Base-by-base conservation (phyloP, 2,797 vertebrate species). In the Halcyon chelicuti region DNA sequence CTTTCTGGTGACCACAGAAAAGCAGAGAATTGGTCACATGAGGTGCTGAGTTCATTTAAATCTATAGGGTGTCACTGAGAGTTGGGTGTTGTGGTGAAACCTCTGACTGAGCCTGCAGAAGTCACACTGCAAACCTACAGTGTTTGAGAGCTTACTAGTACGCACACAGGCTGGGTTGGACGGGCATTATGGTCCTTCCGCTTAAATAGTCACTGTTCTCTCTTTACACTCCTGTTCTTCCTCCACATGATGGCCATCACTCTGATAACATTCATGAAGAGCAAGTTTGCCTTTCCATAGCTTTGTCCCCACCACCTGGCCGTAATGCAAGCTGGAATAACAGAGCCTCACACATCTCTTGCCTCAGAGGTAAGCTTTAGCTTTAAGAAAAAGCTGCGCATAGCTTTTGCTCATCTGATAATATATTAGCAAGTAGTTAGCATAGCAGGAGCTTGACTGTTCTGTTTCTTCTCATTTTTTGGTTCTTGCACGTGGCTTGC, bases 71-170 rank as follows among this genome's bases (percentile, higher is more conserved):
- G 15, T 61, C 23, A 68, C 9, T 33, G 44, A 51, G 14, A 49
- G 9, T 3, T 77, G 44, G 4, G 3, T 55, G 12, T 55, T 46
- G 28, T 0, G 2, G 65, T 54, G 23, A 83, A 13, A 4, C 1
- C 5, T 29, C 8, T 31, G 44, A 21, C 19, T 33, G 44, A 67
- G 23, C 10, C 37, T 73, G 14, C 15, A 68, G 68, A 44, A 65
- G 35, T 37, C 40, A 33, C 0, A 0, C 25, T 37, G n/a, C 0
- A 0, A 61, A 42, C 4, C 33, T 13, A 20, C 14, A 39, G 20
- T 9, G 7, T 80, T 5, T 86, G 57, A 40, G 31, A 75, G 20
- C 25, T 86, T 67, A 9, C 22, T 68, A n/a, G 10, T 12, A 25
- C 29, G 54, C 33, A 42, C 33, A n/a, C 39, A 70, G 60, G 10